phyloP scores from a whole-genome alignment of 2,888 invertebrate species.

The Sphaerophoria rueppellii region DNA sequence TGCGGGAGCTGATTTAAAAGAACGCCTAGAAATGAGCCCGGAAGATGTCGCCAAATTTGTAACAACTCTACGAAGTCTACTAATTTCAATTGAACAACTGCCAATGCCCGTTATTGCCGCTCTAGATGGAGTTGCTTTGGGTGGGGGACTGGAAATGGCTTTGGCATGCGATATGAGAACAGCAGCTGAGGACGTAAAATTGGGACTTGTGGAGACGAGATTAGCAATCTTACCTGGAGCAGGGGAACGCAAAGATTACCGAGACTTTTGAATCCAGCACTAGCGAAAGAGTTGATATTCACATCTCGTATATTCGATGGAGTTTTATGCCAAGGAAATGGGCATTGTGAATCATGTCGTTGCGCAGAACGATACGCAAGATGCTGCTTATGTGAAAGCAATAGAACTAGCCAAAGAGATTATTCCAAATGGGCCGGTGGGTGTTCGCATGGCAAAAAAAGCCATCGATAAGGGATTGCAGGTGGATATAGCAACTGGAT shows the following conservation, averaged over 20 bases:
- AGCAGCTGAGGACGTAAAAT: constrained; percentile 89
- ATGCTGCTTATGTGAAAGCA: constrained; percentile 93
- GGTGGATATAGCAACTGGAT: constrained; percentile 88
- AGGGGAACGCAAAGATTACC: constrained; percentile 98
- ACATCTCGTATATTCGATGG: constrained; percentile 93
- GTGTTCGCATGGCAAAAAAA: constrained; percentile 94
- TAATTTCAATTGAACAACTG: constrained; percentile 88
- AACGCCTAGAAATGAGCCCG: constrained; percentile 90
- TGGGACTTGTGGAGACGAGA: constrained; percentile 97
- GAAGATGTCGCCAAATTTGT: constrained; percentile 91
- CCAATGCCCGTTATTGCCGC: constrained; percentile 81
- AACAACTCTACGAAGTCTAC: constrained; percentile 86
- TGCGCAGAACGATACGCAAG: constrained; percentile 88
- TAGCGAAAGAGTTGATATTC: constrained; percentile 97
- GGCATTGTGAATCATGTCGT: constrained; percentile 93
- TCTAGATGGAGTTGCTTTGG: constrained; percentile 93
- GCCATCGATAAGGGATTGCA: constrained; percentile 95
- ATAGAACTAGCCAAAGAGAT: constrained; percentile 94
- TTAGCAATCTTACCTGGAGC: constrained; percentile 91
- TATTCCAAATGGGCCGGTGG: constrained; percentile 94
- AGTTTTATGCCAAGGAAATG: constrained; percentile 87
- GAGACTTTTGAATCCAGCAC: constrained; percentile 90
- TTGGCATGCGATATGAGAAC: constrained; percentile 96
- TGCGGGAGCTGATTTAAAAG: constrained; percentile 98
- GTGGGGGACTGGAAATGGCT: constrained; percentile 97